Evolutionary conservation across 2,113 vertebrate species (phyloP).

Genomic region (Taurulus bubalis): DNA sequence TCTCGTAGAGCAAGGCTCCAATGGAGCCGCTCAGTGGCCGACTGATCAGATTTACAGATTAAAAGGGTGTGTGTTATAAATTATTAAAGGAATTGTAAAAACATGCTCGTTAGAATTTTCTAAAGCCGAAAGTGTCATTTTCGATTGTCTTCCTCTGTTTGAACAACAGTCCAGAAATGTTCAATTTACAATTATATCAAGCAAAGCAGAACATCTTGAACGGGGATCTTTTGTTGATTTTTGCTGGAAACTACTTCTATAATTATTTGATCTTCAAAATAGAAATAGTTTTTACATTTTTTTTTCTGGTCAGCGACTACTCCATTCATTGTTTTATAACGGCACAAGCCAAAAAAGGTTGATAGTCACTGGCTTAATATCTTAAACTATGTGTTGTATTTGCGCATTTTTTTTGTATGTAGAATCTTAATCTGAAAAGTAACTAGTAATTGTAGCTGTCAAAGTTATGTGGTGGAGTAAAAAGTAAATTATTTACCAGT

Average conservation of each 20-base stretch:
- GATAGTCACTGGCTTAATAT: background rate
- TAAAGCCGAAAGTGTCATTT: background rate
- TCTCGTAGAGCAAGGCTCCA: background rate
- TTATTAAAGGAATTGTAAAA: background rate
- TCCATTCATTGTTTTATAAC: background rate
- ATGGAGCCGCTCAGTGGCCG: background rate
- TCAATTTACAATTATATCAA: background rate
- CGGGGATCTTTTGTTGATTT: too few species aligned
- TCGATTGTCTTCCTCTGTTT: too few species aligned
- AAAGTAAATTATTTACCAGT: background rate
- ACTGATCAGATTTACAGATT: background rate
- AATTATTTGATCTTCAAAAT: background rate
- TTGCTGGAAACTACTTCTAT: too few species aligned
- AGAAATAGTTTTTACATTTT: background rate
- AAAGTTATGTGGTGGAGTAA: background rate
- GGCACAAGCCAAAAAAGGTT: background rate
- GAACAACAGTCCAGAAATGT: background rate
- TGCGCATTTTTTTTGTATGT: background rate
- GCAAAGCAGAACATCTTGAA: too few species aligned
- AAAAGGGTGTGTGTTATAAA: background rate
- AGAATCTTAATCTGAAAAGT: background rate
- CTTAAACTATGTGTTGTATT: background rate
- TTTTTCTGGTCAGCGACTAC: background rate
- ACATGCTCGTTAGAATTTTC: background rate
- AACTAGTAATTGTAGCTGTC: background rate